phyloP scores from a whole-genome alignment of 2,888 invertebrate species.

The Cordilura impudica region DNA sequence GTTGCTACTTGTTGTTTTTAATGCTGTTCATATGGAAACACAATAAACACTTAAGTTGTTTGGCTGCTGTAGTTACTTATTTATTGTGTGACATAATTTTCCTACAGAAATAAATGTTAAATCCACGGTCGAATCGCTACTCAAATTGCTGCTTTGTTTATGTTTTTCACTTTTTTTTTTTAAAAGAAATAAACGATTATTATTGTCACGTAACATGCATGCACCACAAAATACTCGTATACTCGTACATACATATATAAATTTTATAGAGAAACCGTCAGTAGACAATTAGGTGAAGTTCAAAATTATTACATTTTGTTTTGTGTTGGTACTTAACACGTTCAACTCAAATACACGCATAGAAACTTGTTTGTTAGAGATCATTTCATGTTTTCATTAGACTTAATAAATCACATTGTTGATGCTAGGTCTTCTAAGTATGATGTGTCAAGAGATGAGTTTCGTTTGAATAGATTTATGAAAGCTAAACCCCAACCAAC shows the following conservation, averaged over 20 bases:
- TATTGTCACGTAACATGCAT: conserved; percentile 36
- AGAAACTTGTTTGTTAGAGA: neutral
- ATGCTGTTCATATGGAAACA: neutral
- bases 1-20: neutral
- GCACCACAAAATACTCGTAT: neutral
- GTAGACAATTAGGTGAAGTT: conserved; percentile 55
- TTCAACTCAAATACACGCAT: neutral
- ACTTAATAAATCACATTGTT: conserved; percentile 38
- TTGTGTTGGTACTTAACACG: no score
- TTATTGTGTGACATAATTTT: conserved; percentile 43
- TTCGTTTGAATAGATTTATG: conserved; percentile 33
- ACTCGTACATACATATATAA: neutral
- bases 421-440: conserved; percentile 25
- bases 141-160: neutral
- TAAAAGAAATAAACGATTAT: neutral
- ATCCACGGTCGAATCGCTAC: conserved; percentile 11
- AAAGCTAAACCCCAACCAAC: conserved; percentile 8
- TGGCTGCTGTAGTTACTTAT: neutral
- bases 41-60: conserved; percentile 1
- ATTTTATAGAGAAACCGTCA: conserved; percentile 4
- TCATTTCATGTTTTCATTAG: neutral
- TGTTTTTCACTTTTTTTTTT: neutral
- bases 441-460: conserved; percentile 29
- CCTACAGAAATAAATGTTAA: neutral
- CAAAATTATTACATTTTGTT: conserved; percentile 47